Evolutionary conservation across 1,140 invertebrate genomes (phyloP).

Genomic region (Zophobas atratus): DNA sequence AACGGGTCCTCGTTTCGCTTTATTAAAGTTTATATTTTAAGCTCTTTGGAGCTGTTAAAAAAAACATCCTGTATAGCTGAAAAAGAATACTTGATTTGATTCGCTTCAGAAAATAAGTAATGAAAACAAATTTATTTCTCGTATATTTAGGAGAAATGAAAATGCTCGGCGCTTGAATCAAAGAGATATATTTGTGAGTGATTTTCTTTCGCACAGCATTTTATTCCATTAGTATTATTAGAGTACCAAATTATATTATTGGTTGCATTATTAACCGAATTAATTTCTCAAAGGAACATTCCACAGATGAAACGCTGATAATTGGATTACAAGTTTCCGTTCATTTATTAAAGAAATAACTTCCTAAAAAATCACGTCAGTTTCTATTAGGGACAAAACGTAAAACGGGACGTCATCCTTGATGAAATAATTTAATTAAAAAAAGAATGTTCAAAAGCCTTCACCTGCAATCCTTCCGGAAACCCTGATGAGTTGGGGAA

Average conservation of each 20-base stretch:
- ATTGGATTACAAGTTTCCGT: slow-evolving; percentile 28
- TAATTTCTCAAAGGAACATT: slow-evolving; percentile 30
- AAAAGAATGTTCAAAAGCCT: not conserved
- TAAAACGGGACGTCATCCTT: not conserved
- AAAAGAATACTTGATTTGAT: not conserved
- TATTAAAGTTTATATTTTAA: no score
- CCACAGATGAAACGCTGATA: not conserved
- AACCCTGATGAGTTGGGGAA: not conserved
- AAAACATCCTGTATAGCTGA: not conserved
- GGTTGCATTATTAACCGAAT: slow-evolving; percentile 30
- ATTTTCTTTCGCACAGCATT: slow-evolving; percentile 4
- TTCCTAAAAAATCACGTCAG: not conserved
- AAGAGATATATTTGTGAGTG: not conserved
- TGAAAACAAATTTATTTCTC: not conserved
- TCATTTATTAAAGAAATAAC: slow-evolving; percentile 8
- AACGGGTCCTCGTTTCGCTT: no score
- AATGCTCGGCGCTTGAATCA: not conserved
- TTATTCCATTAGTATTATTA: slow-evolving; percentile 36
- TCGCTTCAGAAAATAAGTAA: not conserved
- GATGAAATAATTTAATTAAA: not conserved
- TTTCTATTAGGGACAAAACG: not conserved
- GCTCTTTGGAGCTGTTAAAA: not conserved
- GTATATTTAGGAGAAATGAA: no score
- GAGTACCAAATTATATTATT: slow-evolving; percentile 8
- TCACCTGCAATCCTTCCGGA: not conserved